Evolutionary conservation across 2,888 invertebrate species (phyloP), one percentile per base, ranked within the genome.

Genomic region (Acrocera orbiculus): DNA sequence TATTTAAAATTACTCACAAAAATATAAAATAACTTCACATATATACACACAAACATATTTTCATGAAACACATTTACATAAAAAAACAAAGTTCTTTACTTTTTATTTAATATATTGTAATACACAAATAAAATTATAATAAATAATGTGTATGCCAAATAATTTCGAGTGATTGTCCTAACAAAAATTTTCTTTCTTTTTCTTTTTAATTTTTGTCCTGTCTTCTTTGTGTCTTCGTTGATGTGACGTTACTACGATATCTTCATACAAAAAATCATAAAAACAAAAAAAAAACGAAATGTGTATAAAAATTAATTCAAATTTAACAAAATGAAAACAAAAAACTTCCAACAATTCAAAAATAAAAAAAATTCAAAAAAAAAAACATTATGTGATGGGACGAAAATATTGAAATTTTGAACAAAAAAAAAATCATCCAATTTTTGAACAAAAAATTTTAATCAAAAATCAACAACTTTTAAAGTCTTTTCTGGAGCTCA

Each of bases 401-500:
- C 7, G 26, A 48, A 39, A 16, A 42, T 44, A 45, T 22, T n/a
- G 13, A 17, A n/a, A 13, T 19, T 32, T 16, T n/a, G 39, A 42
- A 41, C 15, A 34, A 27, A 11, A 32, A 32, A 33, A 36, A 36
- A 15, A 42, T 13, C 4, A 34, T 37, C 17, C 34, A 35, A 28
- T 16, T 19, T n/a, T n/a, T n/a, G n/a, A n/a, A n/a, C n/a, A n/a
- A n/a, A n/a, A n/a, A n/a, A n/a, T n/a, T n/a, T n/a, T n/a, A n/a
- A n/a, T n/a, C n/a, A n/a, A n/a, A n/a, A n/a, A n/a, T n/a, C n/a
- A n/a, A n/a, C n/a, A n/a, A n/a, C n/a, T n/a, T n/a, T 28, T 29
- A 77, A 83, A 87, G 87, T 82, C 83, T 83, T 79, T 89, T 87
- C 83, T 87, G 87, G 87, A 87, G 82, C 78, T 86, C 85, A 78